Percentiles rank a stretch among this genome's conserved stretches.
Evolutionary conservation across 2,797 vertebrate genomes (phyloP).

Genomic region (Typhlichthys eigenmanni): DNA sequence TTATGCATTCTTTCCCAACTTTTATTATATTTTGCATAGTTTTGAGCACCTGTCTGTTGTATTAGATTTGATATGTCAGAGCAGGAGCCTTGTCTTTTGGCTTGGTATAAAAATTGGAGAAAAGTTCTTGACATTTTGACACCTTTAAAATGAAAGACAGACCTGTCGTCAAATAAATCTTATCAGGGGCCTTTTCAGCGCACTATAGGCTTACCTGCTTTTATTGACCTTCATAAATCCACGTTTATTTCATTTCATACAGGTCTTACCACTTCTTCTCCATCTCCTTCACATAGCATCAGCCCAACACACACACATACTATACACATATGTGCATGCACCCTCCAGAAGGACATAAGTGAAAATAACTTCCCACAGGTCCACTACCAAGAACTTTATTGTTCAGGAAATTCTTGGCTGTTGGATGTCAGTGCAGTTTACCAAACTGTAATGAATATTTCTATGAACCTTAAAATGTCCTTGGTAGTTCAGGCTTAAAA

Average conservation of each 20-base stretch:
- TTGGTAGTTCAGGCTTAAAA: constrained; percentile 7
- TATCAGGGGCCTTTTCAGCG: not conserved
- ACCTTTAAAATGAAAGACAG: not conserved
- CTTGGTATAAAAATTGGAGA: constrained; percentile 2
- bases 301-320: not conserved
- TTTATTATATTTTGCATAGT: too few relatives aligned
- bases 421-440: constrained; percentile 14
- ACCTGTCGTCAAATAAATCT: not conserved
- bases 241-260: constrained; percentile 5
- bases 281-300: not conserved
- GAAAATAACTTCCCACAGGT: constrained; percentile 22
- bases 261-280: constrained; percentile 5
- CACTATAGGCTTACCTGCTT: constrained; percentile 3
- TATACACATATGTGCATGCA: not conserved
- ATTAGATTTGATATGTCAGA: not conserved
- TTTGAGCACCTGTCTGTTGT: too few relatives aligned
- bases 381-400: constrained; percentile 4
- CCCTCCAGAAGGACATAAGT: not conserved
- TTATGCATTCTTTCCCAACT: not conserved
- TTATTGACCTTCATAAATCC: constrained; percentile 15
- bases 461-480: constrained; percentile 45
- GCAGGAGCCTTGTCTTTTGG: not conserved
- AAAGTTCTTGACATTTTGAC: not conserved
- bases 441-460: constrained; percentile 33
- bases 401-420: constrained; percentile 19